Conservation (phyloP, 2,113 vertebrate species). For the Stictonetta naevosa region DNA sequence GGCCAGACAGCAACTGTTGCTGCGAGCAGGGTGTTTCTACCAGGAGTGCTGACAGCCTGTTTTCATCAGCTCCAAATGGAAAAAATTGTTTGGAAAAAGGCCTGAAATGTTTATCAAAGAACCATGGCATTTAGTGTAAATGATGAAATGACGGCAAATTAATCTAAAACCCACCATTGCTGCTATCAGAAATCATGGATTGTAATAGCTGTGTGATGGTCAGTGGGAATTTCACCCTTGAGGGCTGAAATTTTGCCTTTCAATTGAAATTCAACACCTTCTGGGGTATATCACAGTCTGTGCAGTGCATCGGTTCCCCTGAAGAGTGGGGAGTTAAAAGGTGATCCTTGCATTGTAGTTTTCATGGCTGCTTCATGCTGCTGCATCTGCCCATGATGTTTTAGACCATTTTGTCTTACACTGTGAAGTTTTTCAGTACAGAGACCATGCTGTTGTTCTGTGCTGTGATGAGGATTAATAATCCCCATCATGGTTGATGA, state of each 20-base stretch:
- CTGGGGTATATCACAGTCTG: neutral
- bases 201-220: neutral
- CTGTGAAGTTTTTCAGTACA: neutral
- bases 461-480: slow-evolving; percentile 2
- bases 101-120: slow-evolving; percentile 71
- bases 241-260: neutral
- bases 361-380: neutral
- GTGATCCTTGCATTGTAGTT: neutral
- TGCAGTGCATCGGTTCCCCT: neutral
- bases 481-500: neutral
- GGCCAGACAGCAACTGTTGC: slow-evolving; percentile 41
- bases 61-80: slow-evolving; percentile 54
- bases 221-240: neutral
- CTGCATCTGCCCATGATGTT: neutral
- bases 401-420: neutral
- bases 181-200: neutral
- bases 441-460: neutral
- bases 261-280: neutral
- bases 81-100: slow-evolving; percentile 66
- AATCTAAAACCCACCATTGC: neutral
- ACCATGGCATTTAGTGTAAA: slow-evolving; percentile 40
- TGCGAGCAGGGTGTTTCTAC: slow-evolving; percentile 42
- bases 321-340: neutral
- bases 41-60: slow-evolving; percentile 49
- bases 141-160: slow-evolving; percentile 53